These are phyloP conservation scores for Brachionus manjavacas DNA, from an alignment of 1,140 invertebrate species.

Conservation along the genomic window DNA sequence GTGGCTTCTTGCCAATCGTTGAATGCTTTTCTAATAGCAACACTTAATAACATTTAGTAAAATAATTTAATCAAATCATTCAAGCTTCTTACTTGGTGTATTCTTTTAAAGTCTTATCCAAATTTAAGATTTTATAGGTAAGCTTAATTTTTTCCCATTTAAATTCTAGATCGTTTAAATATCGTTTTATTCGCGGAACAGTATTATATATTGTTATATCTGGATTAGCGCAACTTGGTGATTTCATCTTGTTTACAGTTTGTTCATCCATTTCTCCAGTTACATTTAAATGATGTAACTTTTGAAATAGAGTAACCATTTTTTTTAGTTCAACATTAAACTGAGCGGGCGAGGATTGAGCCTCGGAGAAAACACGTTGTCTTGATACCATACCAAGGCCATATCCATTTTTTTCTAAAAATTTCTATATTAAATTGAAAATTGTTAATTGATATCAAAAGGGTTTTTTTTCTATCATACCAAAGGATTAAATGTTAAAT, in stretches of 20 bases:
- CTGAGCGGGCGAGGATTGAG: background rate
- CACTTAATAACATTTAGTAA: background rate
- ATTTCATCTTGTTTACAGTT: background rate
- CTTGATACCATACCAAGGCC: background rate
- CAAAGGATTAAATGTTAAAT: too few relatives aligned
- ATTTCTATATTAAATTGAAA: background rate
- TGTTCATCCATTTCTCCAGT: constrained; percentile 1
- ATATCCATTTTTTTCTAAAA: constrained; percentile 36
- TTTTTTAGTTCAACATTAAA: background rate
- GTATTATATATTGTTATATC: background rate
- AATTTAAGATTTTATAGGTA: background rate
- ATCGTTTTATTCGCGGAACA: background rate
- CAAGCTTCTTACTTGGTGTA: background rate
- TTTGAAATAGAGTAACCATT: constrained; percentile 14
- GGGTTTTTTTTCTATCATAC: too few relatives aligned
- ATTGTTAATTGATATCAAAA: too few relatives aligned
- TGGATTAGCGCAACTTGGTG: constrained; percentile 28
- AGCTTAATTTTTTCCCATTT: background rate
- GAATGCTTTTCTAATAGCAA: background rate
- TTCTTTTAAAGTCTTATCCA: background rate
- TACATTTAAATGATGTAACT: constrained; percentile 3
- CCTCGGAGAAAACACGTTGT: background rate
- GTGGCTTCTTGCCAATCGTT: constrained; percentile 2
- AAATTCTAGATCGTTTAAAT: background rate
- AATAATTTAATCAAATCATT: background rate